Evolutionary conservation across 1,140 invertebrate species (phyloP), one percentile per base, ranked within the genome.

Genomic region (Anoplophora glabripennis): DNA sequence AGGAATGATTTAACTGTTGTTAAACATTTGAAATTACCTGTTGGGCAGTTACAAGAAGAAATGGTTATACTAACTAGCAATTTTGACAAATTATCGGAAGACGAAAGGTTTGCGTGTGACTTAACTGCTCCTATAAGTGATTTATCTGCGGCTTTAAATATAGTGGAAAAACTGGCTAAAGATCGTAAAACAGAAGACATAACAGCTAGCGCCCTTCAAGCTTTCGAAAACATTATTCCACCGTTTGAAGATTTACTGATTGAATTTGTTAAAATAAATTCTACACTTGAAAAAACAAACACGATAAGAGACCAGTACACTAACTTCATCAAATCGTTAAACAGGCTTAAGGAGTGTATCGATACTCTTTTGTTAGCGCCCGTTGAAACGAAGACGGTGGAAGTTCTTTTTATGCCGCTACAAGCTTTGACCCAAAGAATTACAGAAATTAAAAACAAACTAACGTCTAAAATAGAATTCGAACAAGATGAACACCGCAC

Each of bases 231-330:
- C 21, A 10, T 59, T 1, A 52, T 62, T 38, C 41, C 56, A 15
- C 42, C 37, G 3, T n/a, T 65, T n/a, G 64, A 65, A 57, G 46
- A 55, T 41, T 7, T 65, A 9, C 18, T 65, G 12, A 53, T 65
- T 36, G 63, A 65, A 38, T 44, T 41, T 17, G 63, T 65, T 1
- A 65, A 65, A 53, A 33, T 61, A 0, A 65, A 61, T 38, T 61
- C 63, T 37, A 11, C 53, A 34, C 0, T 46, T 5, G 52, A 64
- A 11, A 54, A 53, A 53, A 45, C 33, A 7, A 10, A 9, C 9
- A 15, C 33, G 10, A 35, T 34, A 53, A 3, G 47, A 33, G 51
- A 62, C 14, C 11, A 57, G 10, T 58, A 55, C 17, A 12, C 11
- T 17, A 38, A 41, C 9, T 57, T 42, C 7, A 57, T 12, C 35